Evolutionary conservation across 2,888 invertebrate genomes (phyloP), one percentile per base, ranked within the genome.

Genomic region (Catocala fraxini): DNA sequence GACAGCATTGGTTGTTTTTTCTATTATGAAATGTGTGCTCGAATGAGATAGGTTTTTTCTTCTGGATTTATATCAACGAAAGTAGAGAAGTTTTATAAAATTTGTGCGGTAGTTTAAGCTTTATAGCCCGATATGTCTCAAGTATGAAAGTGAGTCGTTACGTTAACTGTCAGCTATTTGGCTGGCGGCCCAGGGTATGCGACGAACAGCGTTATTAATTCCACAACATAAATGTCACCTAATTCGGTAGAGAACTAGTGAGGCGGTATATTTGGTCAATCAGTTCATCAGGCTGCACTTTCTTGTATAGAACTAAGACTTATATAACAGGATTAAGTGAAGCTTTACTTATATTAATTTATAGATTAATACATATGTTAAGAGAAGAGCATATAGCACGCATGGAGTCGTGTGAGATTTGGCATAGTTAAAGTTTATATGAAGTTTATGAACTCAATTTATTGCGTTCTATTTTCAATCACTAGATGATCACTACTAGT

Each of bases 131-230:
- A 45, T 41, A 25, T 57, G 34, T 51, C n/a, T 46, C 33, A 13
- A 53, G 42, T 60, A 57, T 48, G 45, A 59, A 52, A 46, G 33
- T 57, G 63, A 55, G 55, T 59, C 62, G 65, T 71, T 73, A 66
- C 59, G 49, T 55, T 59, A 65, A 58, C 67, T 59, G 70, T 64
- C 71, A 70, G 51, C 51, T 61, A 63, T 68, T 75, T 77, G 75
- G 71, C 77, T 45, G 43, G 15, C 13, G 13, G 71, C 67, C 77
- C 62, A 65, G 54, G 42, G 62, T 63, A 42, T 60, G 57, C 43
- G 45, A 47, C 51, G 53, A 65, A 57, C 65, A 63, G 55, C 10
- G 41, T 43, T 67, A 52, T 63, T 71, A 67, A 71, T 67, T 68
- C 51, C 56, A 58, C 52, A 61, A 54, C 48, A 61, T 51, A 51